Percentiles rank a stretch among this genome's conserved stretches.
phyloP scores from a whole-genome alignment of 2,888 invertebrate species.

The Xestia sexstrigata region DNA sequence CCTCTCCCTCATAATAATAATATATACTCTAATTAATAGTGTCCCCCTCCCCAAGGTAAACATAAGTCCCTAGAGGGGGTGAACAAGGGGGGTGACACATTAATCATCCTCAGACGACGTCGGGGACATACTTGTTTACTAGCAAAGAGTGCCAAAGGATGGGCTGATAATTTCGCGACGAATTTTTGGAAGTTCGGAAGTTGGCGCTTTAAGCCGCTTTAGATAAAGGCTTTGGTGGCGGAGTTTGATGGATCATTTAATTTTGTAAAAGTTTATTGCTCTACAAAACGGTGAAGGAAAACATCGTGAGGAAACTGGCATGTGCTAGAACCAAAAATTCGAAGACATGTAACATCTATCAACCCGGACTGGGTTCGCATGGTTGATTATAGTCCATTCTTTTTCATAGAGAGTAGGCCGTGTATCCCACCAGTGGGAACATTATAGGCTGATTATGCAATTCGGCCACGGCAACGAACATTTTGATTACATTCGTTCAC shows the following conservation, averaged over 20 bases:
- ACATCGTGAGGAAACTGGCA: no score
- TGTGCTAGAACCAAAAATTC: no score
- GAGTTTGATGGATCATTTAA: constrained; percentile 22
- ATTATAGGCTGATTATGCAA: no score
- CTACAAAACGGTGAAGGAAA: neutral
- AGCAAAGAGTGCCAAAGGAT: constrained; percentile 47
- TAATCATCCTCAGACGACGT: constrained; percentile 71
- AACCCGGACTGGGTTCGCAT: no score
- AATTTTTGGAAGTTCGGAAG: constrained; percentile 38
- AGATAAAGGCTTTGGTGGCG: constrained; percentile 19
- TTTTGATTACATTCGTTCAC: neutral
- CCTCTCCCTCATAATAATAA: constrained; percentile 46
- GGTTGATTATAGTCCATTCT: no score
- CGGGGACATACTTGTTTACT: constrained; percentile 64
- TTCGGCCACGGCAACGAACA: no score
- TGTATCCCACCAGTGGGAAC: no score
- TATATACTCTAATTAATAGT: constrained; percentile 66
- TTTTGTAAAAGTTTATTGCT: neutral
- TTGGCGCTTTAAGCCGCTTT: constrained; percentile 20
- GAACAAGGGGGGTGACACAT: constrained; percentile 58
- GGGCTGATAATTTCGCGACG: constrained; percentile 39
- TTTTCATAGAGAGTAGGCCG: no score
- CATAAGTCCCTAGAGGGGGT: constrained; percentile 38
- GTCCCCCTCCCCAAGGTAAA: constrained; percentile 59
- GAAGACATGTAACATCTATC: no score